Percentiles rank a stretch among this genome's conserved stretches.
These are phyloP conservation scores for Acronicta alni DNA, from an alignment of 2,888 invertebrate genomes.

Conservation along the genomic window DNA sequence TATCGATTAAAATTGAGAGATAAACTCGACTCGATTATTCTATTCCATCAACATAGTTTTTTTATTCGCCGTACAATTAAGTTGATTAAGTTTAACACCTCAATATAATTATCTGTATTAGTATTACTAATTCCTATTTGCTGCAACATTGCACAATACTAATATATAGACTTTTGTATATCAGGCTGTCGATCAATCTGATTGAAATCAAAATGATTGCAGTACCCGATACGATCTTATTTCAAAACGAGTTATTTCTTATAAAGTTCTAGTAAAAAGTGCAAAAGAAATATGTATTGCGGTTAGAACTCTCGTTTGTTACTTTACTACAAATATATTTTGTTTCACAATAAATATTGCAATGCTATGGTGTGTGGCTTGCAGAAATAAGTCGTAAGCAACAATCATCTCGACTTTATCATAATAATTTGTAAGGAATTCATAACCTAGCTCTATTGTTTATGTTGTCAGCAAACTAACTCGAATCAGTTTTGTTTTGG, in stretches of 20 bases:
- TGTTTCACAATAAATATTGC: slow-evolving; percentile 36
- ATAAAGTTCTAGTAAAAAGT: slow-evolving; percentile 40
- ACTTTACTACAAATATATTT: slow-evolving; percentile 21
- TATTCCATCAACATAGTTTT: slow-evolving; percentile 29
- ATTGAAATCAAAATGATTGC: slow-evolving; percentile 39
- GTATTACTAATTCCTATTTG: slow-evolving; percentile 21
- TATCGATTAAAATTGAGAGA: slow-evolving; percentile 25
- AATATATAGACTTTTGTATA: slow-evolving; percentile 33
- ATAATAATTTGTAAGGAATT: slow-evolving; percentile 30
- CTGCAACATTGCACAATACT: slow-evolving; percentile 32
- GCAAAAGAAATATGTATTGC: slow-evolving; percentile 31
- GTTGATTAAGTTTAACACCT: slow-evolving; percentile 45
- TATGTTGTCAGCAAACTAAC: slow-evolving; percentile 21
- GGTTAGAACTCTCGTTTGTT: slow-evolving; percentile 35
- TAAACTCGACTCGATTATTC: slow-evolving; percentile 17
- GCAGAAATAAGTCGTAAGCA: slow-evolving; percentile 25
- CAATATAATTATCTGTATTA: slow-evolving; percentile 36
- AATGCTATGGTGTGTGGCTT: slow-evolving; percentile 36
- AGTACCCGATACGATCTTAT: slow-evolving; percentile 37
- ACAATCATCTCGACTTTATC: slow-evolving; percentile 32
- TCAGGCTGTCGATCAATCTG: slow-evolving; percentile 36
- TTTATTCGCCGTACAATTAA: slow-evolving; percentile 28
- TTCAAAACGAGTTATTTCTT: slow-evolving; percentile 41
- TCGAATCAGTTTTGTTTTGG: slow-evolving; percentile 19
- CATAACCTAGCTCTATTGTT: slow-evolving; percentile 38